These are phyloP conservation scores for Neodiprion fabricii DNA, from an alignment of 1,140 invertebrate genomes.

Conservation along the genomic window DNA sequence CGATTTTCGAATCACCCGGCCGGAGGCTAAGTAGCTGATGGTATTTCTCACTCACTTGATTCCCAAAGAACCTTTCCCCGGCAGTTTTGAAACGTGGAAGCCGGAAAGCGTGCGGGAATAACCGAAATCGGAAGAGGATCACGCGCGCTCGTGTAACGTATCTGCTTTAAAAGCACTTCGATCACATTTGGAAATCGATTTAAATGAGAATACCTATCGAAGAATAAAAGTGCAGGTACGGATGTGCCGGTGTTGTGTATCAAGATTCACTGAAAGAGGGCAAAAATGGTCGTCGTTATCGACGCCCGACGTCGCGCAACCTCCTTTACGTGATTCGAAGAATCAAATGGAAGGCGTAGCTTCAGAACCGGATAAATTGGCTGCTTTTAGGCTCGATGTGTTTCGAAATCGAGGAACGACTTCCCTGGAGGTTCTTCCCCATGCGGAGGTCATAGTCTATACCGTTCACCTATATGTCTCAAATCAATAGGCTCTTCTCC, in stretches of 20 bases:
- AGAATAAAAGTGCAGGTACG: background rate
- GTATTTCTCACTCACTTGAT: too few relatives aligned
- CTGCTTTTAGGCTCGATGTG: constrained; percentile 1
- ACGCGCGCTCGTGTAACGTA: background rate
- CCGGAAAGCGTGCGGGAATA: too few relatives aligned
- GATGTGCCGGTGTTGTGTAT: background rate
- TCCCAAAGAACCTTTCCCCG: too few relatives aligned
- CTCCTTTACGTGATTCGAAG: background rate
- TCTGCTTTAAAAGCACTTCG: background rate
- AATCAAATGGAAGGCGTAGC: background rate
- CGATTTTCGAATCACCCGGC: too few relatives aligned
- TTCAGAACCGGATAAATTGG: background rate
- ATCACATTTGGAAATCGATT: constrained; percentile 7
- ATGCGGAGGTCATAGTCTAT: too few relatives aligned
- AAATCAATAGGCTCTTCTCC: background rate
- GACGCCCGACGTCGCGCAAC: too few relatives aligned
- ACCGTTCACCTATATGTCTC: background rate
- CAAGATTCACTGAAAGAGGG: background rate
- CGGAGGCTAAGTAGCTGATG: too few relatives aligned
- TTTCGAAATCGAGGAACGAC: background rate
- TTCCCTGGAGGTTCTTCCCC: background rate
- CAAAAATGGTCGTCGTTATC: background rate
- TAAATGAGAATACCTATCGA: constrained; percentile 1
- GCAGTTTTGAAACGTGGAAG: too few relatives aligned
- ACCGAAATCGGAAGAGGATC: too few relatives aligned